A percentile compares a stretch with the other conserved stretches of the same genome.
These are phyloP conservation scores for Hydropsyche betteni DNA, from an alignment of 2,888 invertebrate genomes.

Conservation along the genomic window DNA sequence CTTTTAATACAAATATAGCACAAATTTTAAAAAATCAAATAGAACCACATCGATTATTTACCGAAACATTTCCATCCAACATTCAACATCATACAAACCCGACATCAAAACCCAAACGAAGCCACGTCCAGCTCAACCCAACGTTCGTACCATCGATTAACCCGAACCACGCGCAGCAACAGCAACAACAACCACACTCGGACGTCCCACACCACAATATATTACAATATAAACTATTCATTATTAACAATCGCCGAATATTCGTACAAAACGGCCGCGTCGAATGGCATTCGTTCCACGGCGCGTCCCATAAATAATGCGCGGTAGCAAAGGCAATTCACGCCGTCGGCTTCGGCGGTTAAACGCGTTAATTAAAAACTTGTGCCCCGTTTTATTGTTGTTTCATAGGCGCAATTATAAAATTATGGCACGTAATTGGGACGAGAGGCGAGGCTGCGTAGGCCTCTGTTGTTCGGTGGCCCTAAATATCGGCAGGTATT, in stretches of 20 bases:
- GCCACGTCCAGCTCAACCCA: no score
- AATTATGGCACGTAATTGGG: conserved; percentile 50
- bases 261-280: conserved; percentile 45
- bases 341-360: conserved; percentile 37
- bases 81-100: no score
- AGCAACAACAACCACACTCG: no score
- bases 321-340: conserved; percentile 48
- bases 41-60: no score
- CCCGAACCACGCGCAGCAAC: no score
- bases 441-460: neutral
- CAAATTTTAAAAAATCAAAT: no score
- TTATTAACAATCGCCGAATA: conserved; percentile 38
- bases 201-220: no score
- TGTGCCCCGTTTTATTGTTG: conserved; percentile 51
- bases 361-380: conserved; percentile 51
- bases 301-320: conserved; percentile 47
- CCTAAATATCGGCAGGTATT: neutral
- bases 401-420: conserved; percentile 50
- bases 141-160: no score
- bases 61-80: no score
- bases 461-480: neutral
- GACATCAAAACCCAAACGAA: no score
- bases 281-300: conserved; percentile 46
- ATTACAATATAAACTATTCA: no score
- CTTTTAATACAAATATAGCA: no score